Evolutionary conservation across 2,797 vertebrate genomes (phyloP), one percentile per base, ranked within the genome.

Genomic region (Oophaga sylvatica): DNA sequence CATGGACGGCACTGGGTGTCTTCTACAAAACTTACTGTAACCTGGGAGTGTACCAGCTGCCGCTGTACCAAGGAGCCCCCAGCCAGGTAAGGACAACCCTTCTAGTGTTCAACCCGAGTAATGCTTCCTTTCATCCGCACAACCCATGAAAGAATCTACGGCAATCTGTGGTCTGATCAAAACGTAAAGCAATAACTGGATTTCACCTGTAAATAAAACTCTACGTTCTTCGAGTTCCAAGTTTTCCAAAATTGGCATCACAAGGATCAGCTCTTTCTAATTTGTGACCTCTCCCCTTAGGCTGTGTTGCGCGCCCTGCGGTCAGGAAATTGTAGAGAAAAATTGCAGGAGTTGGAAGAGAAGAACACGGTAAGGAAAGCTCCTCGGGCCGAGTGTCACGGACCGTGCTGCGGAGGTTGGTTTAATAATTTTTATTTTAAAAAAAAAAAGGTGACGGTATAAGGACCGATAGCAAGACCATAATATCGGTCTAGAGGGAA

Each of bases 11-110:
- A 19, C 62, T 91, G 56, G 90, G 89, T 11, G 87, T 91, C 59
- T 92, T 91, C 70, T 90, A 90, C 29, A 84, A 78, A 73, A 86
- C 63, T 29, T 91, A 91, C 81, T 92, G 92, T 83, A 88, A 91
- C 76, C 85, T 88, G 16, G 86, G 77, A 0, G 60, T 87, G 68
- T 90, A 90, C 63, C 90, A 91, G 68, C 78, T 91, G 73, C 92
- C 91, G 9, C 89, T 91, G 22, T 92, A 91, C 83, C 88, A 90
- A 2, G 90, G 90, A 48, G 81, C 88, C 41, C 92, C 91, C 35
- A 90, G 53, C 26, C 85, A 87, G 90, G 91, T 92, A 82, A 63
- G 12, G 22, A 5, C 65, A 9, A n/a, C 22, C 2, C 48, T 1
- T 53, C 48, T 53, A 53, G 9, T 26, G 26, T 26, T 26, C 26